These are phyloP conservation scores for Clostera curtula DNA, from an alignment of 2,888 invertebrate species.

Conservation along the genomic window DNA sequence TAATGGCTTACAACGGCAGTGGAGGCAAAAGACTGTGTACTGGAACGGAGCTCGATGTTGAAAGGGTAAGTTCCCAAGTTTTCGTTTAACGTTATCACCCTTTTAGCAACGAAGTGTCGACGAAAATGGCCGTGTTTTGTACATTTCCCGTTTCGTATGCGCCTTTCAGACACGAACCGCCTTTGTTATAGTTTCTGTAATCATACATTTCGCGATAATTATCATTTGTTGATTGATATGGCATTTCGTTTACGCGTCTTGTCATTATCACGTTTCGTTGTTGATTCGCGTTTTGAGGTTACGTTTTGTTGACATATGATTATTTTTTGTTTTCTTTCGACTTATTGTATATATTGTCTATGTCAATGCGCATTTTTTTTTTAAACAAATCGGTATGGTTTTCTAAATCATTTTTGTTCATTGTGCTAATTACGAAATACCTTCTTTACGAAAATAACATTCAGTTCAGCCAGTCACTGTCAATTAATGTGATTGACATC, in stretches of 20 bases:
- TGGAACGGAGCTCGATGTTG: conserved; percentile 66
- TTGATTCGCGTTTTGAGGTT: conserved; percentile 68
- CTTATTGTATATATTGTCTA: conserved; percentile 6
- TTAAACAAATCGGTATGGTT: too few relatives aligned
- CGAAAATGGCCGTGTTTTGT: conserved; percentile 72
- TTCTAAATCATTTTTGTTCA: conserved; percentile 19
- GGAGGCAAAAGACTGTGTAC: conserved; percentile 74
- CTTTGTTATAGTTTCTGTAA: conserved; percentile 18
- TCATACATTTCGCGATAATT: conserved; percentile 22
- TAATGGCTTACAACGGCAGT: conserved; percentile 83
- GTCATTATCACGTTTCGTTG: conserved; percentile 56
- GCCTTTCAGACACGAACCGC: conserved; percentile 29
- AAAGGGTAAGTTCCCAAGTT: conserved; percentile 56
- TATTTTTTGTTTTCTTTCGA: conserved; percentile 19
- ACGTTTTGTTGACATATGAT: conserved; percentile 60
- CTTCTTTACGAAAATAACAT: conserved; percentile 28
- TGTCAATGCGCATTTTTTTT: too few relatives aligned
- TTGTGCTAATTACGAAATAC: conserved; percentile 17
- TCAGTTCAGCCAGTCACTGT: conserved; percentile 49
- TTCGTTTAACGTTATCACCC: conserved; percentile 33
- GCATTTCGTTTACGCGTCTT: conserved; percentile 30
- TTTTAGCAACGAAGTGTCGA: conserved; percentile 39
- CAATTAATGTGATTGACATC: conserved; percentile 72
- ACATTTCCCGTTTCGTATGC: conserved; percentile 52
- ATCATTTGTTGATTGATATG: conserved; percentile 19